Evolutionary conservation across 2,888 invertebrate species (phyloP).

Genomic region (Epinotia ramella): DNA sequence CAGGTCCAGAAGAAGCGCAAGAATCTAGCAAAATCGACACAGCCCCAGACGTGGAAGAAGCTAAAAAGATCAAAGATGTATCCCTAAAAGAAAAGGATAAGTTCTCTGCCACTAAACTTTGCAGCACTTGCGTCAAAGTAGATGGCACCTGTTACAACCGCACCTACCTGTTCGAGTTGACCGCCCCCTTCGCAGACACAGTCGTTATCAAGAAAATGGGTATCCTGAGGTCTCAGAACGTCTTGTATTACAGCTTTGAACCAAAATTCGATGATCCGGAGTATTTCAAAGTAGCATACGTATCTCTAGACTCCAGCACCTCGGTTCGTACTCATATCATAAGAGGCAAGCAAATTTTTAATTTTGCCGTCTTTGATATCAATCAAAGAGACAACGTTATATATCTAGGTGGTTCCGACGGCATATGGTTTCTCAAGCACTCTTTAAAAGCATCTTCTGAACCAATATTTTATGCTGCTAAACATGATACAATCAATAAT

Average conservation of each 20-base stretch:
- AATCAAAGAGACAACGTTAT: conserved; percentile 68
- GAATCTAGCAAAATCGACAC: background rate
- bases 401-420: conserved; percentile 74
- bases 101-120: conserved; percentile 45
- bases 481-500: conserved; percentile 64
- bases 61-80: background rate
- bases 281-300: conserved; percentile 72
- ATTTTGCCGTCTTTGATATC: conserved; percentile 74
- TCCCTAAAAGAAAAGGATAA: background rate
- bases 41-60: background rate
- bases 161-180: conserved; percentile 63
- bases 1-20: background rate
- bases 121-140: conserved; percentile 63
- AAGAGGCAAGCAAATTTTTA: conserved; percentile 55
- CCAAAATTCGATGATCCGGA: conserved; percentile 69
- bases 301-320: conserved; percentile 59
- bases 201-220: conserved; percentile 70
- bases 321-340: conserved; percentile 57
- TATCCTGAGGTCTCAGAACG: conserved; percentile 63
- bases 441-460: conserved; percentile 47
- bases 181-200: conserved; percentile 66
- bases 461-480: conserved; percentile 57
- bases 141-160: conserved; percentile 67
- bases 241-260: conserved; percentile 72
- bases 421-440: conserved; percentile 65